A percentile compares a stretch with the other conserved stretches of the same genome.
These are phyloP conservation scores for Cephus rjabovi DNA, from an alignment of 2,888 invertebrate species.

Conservation along the genomic window DNA sequence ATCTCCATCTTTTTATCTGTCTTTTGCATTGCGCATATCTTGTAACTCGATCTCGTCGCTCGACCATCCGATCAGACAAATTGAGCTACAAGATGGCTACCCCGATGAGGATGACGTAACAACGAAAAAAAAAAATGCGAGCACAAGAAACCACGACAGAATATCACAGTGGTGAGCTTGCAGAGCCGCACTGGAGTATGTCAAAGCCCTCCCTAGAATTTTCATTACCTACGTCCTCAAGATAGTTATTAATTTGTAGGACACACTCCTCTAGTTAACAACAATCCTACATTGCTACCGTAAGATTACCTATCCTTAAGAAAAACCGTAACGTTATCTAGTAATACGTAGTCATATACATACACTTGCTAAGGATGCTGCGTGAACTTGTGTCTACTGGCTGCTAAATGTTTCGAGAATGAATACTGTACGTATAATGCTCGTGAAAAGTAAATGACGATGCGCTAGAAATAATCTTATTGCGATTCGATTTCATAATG, in stretches of 20 bases:
- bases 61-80: background rate
- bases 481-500: background rate
- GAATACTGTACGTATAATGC: slow-evolving; percentile 62
- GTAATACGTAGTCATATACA: slow-evolving; percentile 61
- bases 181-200: slow-evolving; percentile 46
- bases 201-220: slow-evolving; percentile 47
- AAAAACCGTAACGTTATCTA: slow-evolving; percentile 56
- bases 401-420: slow-evolving; percentile 59
- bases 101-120: background rate
- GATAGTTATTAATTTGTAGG: slow-evolving; percentile 45
- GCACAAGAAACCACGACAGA: slow-evolving; percentile 59
- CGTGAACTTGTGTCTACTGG: slow-evolving; percentile 54
- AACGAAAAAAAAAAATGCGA: slow-evolving; percentile 2
- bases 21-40: background rate
- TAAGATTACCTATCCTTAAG: slow-evolving; percentile 53
- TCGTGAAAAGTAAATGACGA: slow-evolving; percentile 48
- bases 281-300: slow-evolving; percentile 58
- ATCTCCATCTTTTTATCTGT: background rate
- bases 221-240: slow-evolving; percentile 44
- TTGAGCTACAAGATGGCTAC: background rate
- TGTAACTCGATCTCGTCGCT: background rate
- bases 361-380: slow-evolving; percentile 57
- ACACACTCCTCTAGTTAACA: slow-evolving; percentile 55
- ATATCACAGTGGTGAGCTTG: slow-evolving; percentile 61
- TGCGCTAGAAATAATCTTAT: slow-evolving; percentile 13